Conservation (phyloP, 2,888 invertebrate species). For the Leptinotarsa haldemani region DNA sequence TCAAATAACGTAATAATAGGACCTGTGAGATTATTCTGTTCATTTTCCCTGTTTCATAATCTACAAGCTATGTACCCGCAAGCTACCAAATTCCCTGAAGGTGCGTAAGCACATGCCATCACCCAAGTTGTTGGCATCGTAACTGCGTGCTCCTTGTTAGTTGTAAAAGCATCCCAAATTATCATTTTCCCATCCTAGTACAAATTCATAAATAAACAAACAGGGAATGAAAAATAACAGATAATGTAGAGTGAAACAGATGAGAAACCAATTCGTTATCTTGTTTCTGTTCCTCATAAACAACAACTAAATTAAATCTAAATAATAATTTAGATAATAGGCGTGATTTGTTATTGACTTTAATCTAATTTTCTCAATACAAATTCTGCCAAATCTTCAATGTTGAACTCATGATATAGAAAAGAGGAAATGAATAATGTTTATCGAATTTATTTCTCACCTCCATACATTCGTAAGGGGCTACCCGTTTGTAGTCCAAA, state of each 20-base stretch:
- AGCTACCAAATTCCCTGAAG: conserved; percentile 91
- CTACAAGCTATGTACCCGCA: conserved; percentile 79
- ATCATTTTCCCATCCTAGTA: conserved; percentile 95
- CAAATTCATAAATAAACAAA: conserved; percentile 30
- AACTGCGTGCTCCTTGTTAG: conserved; percentile 95
- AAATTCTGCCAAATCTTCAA: too few species aligned
- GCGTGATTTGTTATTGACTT: too few species aligned
- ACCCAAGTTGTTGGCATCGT: conserved; percentile 98
- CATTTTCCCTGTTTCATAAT: conserved; percentile 7
- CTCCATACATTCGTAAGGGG: too few species aligned
- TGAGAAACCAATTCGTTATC: not conserved
- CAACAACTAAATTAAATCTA: too few species aligned
- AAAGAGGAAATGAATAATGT: too few species aligned
- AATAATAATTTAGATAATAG: too few species aligned
- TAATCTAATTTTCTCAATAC: too few species aligned
- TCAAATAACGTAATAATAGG: not conserved
- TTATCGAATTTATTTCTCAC: too few species aligned
- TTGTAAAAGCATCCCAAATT: conserved; percentile 98
- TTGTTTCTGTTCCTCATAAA: not conserved
- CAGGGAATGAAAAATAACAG: not conserved
- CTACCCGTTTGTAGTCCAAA: too few species aligned
- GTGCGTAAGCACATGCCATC: conserved; percentile 97
- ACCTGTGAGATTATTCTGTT: conserved; percentile 10
- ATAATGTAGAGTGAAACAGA: not conserved
- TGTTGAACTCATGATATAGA: too few species aligned